phyloP scores from a whole-genome alignment of 1,140 invertebrate species.

The Idris sp. region DNA sequence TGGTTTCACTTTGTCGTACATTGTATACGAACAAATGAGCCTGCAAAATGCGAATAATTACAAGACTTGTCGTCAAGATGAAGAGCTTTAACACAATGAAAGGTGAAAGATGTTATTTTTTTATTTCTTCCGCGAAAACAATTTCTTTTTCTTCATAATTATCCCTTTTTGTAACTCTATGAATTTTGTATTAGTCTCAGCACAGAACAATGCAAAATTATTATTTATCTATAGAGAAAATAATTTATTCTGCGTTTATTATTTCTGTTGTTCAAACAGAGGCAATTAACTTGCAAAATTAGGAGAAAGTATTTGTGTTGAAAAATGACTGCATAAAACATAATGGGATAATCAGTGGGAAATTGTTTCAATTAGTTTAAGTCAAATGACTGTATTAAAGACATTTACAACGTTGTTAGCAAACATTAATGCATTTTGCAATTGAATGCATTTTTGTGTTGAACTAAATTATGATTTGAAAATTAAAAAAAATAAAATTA shows the following conservation, averaged over 20 bases:
- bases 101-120: constrained; percentile 26
- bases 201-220: constrained; percentile 3
- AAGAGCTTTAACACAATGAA: constrained; percentile 10
- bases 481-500: no score
- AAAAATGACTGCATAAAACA: not conserved
- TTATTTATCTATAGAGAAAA: not conserved
- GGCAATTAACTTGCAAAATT: constrained; percentile 2
- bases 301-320: constrained; percentile 4
- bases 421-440: no score
- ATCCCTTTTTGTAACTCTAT: no score
- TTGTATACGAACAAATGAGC: constrained; percentile 19
- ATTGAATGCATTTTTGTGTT: no score
- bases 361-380: not conserved
- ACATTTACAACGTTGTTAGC: no score
- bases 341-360: not conserved
- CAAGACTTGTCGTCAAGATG: constrained; percentile 7
- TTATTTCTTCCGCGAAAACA: constrained; percentile 15
- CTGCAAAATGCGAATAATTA: constrained; percentile 19
- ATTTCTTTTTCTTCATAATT: constrained; percentile 14
- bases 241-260: not conserved
- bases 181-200: not conserved
- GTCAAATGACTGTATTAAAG: not conserved
- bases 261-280: not conserved
- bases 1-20: constrained; percentile 11
- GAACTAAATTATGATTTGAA: no score